Conservation (phyloP, 2,113 vertebrate species). For the Rhinogobius similis region DNA sequence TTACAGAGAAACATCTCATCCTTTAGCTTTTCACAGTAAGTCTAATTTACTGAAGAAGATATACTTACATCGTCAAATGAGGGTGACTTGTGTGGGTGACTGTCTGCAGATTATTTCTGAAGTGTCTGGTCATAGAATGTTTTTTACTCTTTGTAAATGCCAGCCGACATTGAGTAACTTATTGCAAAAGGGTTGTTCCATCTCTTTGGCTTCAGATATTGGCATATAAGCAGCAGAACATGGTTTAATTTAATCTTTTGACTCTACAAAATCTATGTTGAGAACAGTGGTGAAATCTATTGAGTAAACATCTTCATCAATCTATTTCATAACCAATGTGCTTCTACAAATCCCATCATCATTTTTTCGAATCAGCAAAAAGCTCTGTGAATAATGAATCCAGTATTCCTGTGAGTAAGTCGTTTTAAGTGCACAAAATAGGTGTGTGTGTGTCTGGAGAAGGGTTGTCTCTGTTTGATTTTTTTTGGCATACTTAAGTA, state of each 20-base stretch:
- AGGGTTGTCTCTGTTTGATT: too few relatives aligned
- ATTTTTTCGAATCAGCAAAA: constrained; percentile 3
- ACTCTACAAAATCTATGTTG: too few relatives aligned
- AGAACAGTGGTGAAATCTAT: constrained; percentile 1
- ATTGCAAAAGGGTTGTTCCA: too few relatives aligned
- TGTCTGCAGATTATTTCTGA: not conserved
- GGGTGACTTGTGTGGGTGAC: not conserved
- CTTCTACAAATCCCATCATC: not conserved
- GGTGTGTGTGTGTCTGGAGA: not conserved
- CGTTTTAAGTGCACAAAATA: not conserved
- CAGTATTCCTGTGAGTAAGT: not conserved
- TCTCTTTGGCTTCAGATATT: not conserved
- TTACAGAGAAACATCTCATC: constrained; percentile 32
- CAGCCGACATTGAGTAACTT: not conserved
- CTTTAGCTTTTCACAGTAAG: constrained; percentile 3
- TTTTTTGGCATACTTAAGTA: not conserved
- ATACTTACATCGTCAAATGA: not conserved
- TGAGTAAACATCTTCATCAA: not conserved
- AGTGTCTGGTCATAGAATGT: not conserved
- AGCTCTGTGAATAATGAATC: not conserved
- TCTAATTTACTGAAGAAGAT: constrained; percentile 6
- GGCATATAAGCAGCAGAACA: too few relatives aligned
- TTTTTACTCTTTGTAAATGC: constrained; percentile 14
- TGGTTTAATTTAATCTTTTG: not conserved
- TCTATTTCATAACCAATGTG: not conserved